phyloP scores from a whole-genome alignment of 2,113 vertebrate genomes.

The Syngnathus scovelli region DNA sequence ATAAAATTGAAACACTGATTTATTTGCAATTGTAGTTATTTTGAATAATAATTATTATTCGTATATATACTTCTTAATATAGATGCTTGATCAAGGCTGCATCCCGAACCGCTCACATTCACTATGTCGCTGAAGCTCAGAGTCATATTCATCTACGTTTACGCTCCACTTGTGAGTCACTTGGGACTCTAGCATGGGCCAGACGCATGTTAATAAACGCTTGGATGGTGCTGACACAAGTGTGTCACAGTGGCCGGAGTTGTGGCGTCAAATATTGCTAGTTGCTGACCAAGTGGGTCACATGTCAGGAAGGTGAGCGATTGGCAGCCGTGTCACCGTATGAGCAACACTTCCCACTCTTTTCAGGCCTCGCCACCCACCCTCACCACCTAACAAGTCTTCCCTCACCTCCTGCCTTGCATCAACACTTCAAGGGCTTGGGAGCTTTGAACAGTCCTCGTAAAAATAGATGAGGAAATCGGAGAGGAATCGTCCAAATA shows the following conservation, averaged over 20 bases:
- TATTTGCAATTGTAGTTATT: not conserved
- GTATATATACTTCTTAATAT: not conserved
- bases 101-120: slow-evolving; percentile 14
- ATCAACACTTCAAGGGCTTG: slow-evolving; percentile 57
- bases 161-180: slow-evolving; percentile 4
- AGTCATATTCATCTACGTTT: slow-evolving; percentile 30
- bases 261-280: slow-evolving; percentile 11
- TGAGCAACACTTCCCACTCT: slow-evolving; percentile 32
- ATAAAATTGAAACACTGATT: not conserved
- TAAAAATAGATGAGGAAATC: slow-evolving; percentile 56
- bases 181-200: slow-evolving; percentile 25
- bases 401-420: slow-evolving; percentile 23
- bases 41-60: not conserved
- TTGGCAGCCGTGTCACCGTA: slow-evolving; percentile 48
- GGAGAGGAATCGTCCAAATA: slow-evolving; percentile 32
- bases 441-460: slow-evolving; percentile 40
- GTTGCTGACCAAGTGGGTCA: slow-evolving; percentile 42
- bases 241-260: not conserved
- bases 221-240: slow-evolving; percentile 15
- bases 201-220: slow-evolving; percentile 34
- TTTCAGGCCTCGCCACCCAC: slow-evolving; percentile 3
- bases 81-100: slow-evolving; percentile 10
- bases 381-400: slow-evolving; percentile 38
- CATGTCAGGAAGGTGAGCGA: slow-evolving; percentile 36
- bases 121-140: slow-evolving; percentile 17